A percentile compares a stretch with the other conserved stretches of the same genome.
Evolutionary conservation across 2,888 invertebrate genomes (phyloP).

Genomic region (Agonopterix heracliana): DNA sequence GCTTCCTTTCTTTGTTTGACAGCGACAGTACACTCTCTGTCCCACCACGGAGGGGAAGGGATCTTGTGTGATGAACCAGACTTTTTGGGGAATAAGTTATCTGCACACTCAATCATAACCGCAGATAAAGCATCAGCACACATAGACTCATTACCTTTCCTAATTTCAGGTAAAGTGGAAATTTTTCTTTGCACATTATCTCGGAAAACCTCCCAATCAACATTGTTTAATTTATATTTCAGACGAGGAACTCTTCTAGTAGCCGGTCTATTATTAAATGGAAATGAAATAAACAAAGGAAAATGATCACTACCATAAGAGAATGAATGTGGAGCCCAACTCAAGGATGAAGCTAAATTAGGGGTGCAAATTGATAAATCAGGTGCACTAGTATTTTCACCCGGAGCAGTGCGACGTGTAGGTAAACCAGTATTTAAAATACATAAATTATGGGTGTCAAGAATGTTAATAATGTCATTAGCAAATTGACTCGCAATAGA

Average conservation of each 20-base stretch:
- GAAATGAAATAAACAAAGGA: not conserved
- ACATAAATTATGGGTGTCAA: not conserved
- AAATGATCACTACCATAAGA: conserved; percentile 5
- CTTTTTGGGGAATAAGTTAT: too few species aligned
- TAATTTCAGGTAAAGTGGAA: too few species aligned
- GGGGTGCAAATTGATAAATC: conserved; percentile 4
- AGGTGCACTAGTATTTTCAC: not conserved
- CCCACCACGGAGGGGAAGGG: too few species aligned
- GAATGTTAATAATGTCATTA: not conserved
- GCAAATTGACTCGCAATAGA: not conserved
- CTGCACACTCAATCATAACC: too few species aligned
- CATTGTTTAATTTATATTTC: not conserved
- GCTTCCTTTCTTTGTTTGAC: too few species aligned
- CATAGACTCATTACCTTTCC: too few species aligned
- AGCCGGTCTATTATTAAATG: not conserved
- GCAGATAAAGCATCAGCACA: too few species aligned
- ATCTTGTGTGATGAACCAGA: too few species aligned
- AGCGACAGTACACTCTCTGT: too few species aligned
- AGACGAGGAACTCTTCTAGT: not conserved
- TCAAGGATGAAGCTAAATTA: not conserved
- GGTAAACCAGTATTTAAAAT: not conserved
- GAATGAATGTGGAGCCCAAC: not conserved
- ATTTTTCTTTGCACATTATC: not conserved
- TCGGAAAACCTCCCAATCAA: too few species aligned
- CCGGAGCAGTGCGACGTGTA: not conserved